Conservation (phyloP, 2,888 invertebrate species). For the Zygothrica quintamaculata region DNA sequence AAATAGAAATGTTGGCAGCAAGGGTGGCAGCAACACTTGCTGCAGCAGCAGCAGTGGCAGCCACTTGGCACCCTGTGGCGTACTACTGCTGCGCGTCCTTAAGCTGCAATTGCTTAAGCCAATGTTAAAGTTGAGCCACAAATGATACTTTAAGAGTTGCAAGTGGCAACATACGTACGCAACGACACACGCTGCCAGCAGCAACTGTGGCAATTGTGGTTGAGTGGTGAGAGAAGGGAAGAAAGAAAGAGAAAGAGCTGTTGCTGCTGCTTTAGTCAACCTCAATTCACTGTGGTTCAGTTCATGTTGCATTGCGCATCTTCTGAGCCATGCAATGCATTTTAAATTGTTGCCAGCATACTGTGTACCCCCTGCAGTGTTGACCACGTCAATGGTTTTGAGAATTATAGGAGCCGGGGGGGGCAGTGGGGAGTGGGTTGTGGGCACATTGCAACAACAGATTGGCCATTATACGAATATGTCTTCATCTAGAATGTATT, state of each 20-base stretch:
- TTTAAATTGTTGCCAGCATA: constrained; percentile 41
- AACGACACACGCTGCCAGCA: constrained; percentile 1
- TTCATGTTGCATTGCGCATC: constrained; percentile 30
- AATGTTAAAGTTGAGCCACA: constrained; percentile 32
- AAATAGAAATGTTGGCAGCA: constrained; percentile 52
- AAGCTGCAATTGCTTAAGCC: constrained; percentile 40
- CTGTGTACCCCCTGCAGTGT: neutral
- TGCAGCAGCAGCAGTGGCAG: constrained; percentile 20
- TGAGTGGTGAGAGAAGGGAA: no score
- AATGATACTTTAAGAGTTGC: constrained; percentile 43
- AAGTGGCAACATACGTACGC: neutral
- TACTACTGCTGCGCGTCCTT: constrained; percentile 13
- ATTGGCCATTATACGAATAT: constrained; percentile 34
- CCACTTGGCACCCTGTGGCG: constrained; percentile 20
- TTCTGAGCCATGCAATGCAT: constrained; percentile 53
- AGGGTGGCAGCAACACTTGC: constrained; percentile 23
- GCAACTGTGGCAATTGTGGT: constrained; percentile 8
- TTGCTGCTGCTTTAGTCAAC: constrained; percentile 23
- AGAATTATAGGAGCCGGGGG: no score
- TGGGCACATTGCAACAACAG: constrained; percentile 12
- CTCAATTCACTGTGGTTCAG: constrained; percentile 14
- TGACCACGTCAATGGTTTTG: neutral
- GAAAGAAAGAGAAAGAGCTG: neutral
- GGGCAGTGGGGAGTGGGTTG: neutral
- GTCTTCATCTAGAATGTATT: constrained; percentile 34